Base-by-base conservation (phyloP, 2,797 vertebrate genomes). In the Bradypodion pumilum region DNA sequence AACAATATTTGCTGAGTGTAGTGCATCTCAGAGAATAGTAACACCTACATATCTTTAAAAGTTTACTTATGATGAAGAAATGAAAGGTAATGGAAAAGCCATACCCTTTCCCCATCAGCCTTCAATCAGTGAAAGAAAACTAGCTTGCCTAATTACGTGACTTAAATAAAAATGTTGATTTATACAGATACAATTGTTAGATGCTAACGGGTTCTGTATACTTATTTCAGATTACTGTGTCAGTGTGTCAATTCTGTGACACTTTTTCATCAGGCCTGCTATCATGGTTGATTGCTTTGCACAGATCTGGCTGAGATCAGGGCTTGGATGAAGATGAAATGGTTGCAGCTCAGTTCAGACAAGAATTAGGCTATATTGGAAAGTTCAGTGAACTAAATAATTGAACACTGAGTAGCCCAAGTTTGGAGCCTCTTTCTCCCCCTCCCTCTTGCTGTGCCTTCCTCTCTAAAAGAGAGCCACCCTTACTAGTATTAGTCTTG, bases 301-400 rank as follows among this genome's bases (percentile, higher is more conserved):
- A 35, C 32, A 72, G 8, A 83, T 87, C 81, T 76, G 81, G 42
- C 77, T 80, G 44, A 44, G 32, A 80, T 83, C 72, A 76, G 77
- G 69, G 27, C 72, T 52, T 75, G 77, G 65, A 87, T 80, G 70
- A 83, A 79, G 77, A 79, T 83, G 72, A 87, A 83, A 74, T 86
- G 76, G 68, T 83, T 75, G 44, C 75, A 80, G 62, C 52, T 80
- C 81, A 75, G 52, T 74, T 86, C 81, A 86, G 76, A 78, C 49
- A 86, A 79, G 63, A 79, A 80, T 83, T 83, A 70, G 72, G 86
- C 78, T 87, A 70, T 80, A 63, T 21, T 83, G 81, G 70, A 70
- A 80, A 76, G 72, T 80, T 83, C 81, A 83, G 15, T 74, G 81
- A 82, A 83, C 60, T 82, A 86, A 85, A 77, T 85, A 81, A 85